These are phyloP conservation scores for Epizoanthus fatuus DNA, from an alignment of 92 coral and sea anemone genomes.

Conservation along the genomic window DNA sequence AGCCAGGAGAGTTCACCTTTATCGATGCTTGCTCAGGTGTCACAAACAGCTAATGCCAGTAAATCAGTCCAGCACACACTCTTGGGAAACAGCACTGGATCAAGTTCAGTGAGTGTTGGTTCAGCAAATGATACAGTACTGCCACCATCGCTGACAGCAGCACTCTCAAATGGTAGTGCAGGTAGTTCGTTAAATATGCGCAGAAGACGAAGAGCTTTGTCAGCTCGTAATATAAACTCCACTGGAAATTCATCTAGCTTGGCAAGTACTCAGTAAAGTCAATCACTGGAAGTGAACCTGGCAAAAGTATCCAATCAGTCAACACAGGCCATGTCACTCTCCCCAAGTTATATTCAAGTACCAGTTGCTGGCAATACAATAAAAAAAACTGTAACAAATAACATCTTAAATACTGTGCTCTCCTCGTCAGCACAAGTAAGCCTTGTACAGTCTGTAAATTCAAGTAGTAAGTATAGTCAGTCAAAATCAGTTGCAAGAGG, in stretches of 20 bases:
- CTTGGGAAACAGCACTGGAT: neutral
- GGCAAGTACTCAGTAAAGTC: too few species aligned
- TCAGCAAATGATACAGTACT: too few species aligned
- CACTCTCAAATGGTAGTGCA: neutral
- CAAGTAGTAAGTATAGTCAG: too few species aligned
- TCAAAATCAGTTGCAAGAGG: too few species aligned
- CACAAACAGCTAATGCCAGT: neutral
- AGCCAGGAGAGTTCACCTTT: neutral
- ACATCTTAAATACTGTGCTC: neutral
- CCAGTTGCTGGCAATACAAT: neutral
- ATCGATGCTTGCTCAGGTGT: neutral
- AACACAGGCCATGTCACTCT: neutral
- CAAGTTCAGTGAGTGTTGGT: neutral
- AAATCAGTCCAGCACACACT: neutral
- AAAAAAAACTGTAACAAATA: neutral
- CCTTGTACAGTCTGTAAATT: neutral
- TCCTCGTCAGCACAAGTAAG: neutral
- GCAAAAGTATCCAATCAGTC: too few species aligned
- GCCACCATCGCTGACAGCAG: neutral
- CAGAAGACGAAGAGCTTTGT: conserved; percentile 1
- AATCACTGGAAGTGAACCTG: neutral
- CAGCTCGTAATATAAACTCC: neutral
- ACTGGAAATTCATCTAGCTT: neutral
- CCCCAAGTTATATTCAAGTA: neutral
- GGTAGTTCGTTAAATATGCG: too few species aligned